Conservation (phyloP, 1,140 invertebrate species). For the Triops cancriformis region DNA sequence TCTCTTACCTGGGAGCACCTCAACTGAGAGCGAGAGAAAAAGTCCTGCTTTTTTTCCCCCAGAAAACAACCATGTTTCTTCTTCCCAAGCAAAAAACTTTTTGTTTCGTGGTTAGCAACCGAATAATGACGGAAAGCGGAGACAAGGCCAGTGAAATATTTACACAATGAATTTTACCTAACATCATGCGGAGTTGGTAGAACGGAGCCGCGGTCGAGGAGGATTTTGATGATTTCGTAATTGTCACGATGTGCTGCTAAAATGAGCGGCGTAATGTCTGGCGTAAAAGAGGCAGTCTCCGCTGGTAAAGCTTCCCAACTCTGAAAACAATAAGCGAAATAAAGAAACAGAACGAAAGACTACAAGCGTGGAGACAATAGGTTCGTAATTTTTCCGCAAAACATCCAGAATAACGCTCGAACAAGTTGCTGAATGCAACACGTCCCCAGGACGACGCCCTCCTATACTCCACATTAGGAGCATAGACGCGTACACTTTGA, state of each 20-base stretch:
- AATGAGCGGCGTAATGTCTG: constrained; percentile 92
- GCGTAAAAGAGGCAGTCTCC: constrained; percentile 88
- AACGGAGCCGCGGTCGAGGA: constrained; percentile 78
- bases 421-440: constrained; percentile 9
- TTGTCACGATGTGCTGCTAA: constrained; percentile 92
- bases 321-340: constrained; percentile 43
- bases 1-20: no score
- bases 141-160: background rate
- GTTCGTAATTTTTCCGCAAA: background rate
- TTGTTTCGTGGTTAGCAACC: no score
- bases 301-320: constrained; percentile 83
- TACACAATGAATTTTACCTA: constrained; percentile 42
- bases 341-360: no score
- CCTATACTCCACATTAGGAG: background rate
- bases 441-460: background rate
- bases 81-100: no score
- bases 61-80: no score
- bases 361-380: background rate
- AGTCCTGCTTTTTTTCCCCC: no score
- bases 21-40: no score
- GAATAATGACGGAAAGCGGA: background rate
- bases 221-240: constrained; percentile 97
- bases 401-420: background rate
- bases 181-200: constrained; percentile 86
- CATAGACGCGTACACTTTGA: background rate